Conservation (phyloP, 1,140 invertebrate genomes). For the Drosophila athabasca region DNA sequence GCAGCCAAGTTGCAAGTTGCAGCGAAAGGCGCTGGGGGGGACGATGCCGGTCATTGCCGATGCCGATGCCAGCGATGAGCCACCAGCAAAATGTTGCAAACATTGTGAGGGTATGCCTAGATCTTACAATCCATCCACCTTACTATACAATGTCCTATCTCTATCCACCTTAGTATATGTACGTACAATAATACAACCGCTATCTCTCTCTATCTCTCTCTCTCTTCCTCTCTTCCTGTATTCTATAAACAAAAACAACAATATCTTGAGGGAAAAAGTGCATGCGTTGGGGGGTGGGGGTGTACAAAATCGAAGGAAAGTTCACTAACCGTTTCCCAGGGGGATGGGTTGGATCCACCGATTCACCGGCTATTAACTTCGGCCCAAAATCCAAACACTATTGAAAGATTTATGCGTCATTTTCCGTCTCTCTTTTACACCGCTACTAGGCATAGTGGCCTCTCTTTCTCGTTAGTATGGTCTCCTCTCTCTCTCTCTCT, state of each 20-base stretch:
- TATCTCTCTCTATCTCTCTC: too few relatives aligned
- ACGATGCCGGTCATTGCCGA: conserved; percentile 84
- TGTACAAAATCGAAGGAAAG: conserved; percentile 31
- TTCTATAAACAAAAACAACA: conserved; percentile 15
- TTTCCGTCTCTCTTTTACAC: conserved; percentile 26
- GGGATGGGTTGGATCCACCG: conserved; percentile 8
- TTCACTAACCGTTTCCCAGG: conserved; percentile 70
- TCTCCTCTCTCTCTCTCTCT: conserved; percentile 12
- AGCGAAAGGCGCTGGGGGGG: conserved; percentile 48
- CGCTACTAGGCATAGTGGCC: background rate
- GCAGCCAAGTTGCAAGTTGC: conserved; percentile 10
- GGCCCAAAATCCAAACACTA: conserved; percentile 73
- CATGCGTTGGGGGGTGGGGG: conserved; percentile 1
- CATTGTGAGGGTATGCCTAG: conserved; percentile 84
- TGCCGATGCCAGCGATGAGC: conserved; percentile 77
- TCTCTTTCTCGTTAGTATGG: background rate
- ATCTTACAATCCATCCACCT: conserved; percentile 52
- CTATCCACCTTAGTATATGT: background rate
- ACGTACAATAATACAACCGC: too few relatives aligned
- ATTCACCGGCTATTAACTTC: conserved; percentile 67
- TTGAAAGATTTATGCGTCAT: conserved; percentile 79
- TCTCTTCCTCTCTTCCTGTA: too few relatives aligned
- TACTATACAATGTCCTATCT: conserved; percentile 3
- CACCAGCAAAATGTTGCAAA: conserved; percentile 84
- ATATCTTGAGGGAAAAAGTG: conserved; percentile 21